A percentile compares a stretch with the other conserved stretches of the same genome.
These are phyloP conservation scores for Phaedon cochleariae DNA, from an alignment of 2,888 invertebrate species.

Conservation along the genomic window DNA sequence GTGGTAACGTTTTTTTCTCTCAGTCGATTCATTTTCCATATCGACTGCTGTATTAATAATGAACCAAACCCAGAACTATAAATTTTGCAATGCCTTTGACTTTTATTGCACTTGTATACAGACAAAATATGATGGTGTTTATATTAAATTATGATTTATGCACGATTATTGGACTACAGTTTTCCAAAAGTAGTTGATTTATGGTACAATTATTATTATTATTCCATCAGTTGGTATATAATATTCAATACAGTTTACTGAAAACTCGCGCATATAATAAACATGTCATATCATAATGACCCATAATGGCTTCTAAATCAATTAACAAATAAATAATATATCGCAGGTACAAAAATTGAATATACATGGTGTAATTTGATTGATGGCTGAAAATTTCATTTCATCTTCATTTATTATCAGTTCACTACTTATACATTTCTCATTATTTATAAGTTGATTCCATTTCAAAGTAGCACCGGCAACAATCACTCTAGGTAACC, in stretches of 20 bases:
- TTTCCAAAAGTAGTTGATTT: constrained; percentile 7
- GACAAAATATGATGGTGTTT: constrained; percentile 10
- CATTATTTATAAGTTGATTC: too few relatives aligned
- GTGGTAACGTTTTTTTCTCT: too few relatives aligned
- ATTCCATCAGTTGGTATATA: neutral
- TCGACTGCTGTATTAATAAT: neutral
- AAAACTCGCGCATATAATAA: neutral
- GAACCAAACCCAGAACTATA: neutral
- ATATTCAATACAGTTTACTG: neutral
- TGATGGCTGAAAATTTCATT: too few relatives aligned
- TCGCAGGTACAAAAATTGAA: too few relatives aligned
- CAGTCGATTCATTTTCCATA: neutral
- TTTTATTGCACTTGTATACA: neutral
- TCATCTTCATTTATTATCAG: too few relatives aligned
- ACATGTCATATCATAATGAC: too few relatives aligned
- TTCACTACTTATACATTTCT: too few relatives aligned
- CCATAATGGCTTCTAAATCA: too few relatives aligned
- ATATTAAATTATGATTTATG: constrained; percentile 7
- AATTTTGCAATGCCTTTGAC: neutral
- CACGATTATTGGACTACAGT: constrained; percentile 6
- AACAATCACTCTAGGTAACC: too few relatives aligned
- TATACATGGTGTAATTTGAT: too few relatives aligned
- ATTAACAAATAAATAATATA: too few relatives aligned
- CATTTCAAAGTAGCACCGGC: too few relatives aligned
- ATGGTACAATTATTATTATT: neutral